Conservation (phyloP, 2,113 vertebrate species). For the Mirza zaza region DNA sequence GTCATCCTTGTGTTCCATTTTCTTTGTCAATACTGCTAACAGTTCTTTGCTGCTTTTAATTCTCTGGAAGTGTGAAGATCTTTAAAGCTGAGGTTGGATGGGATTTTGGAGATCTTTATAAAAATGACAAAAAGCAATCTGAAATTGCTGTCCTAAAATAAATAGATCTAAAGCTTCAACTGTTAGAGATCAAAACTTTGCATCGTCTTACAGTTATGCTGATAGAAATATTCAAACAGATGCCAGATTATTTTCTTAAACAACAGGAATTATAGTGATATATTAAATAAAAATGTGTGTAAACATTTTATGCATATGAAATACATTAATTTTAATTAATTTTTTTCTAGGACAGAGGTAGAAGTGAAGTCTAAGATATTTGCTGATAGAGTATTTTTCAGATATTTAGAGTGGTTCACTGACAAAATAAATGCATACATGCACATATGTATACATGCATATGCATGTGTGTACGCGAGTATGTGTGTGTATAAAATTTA, state of each 20-base stretch:
- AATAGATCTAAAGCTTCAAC: not conserved
- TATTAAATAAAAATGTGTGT: not conserved
- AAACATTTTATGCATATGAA: not conserved
- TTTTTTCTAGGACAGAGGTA: not conserved
- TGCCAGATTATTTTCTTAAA: not conserved
- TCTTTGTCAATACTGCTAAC: not conserved
- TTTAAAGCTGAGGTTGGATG: conserved; percentile 3
- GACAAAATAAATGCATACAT: not conserved
- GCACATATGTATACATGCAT: not conserved
- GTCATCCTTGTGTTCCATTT: not conserved
- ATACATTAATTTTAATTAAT: conserved; percentile 21
- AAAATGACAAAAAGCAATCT: conserved; percentile 44
- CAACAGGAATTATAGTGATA: not conserved
- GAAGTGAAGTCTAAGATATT: not conserved
- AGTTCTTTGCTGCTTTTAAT: conserved; percentile 31
- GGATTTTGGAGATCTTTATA: conserved; percentile 14
- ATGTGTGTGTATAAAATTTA: not conserved
- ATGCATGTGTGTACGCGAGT: not conserved
- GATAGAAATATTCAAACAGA: not conserved
- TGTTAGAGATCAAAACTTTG: not conserved
- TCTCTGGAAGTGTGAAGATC: not conserved
- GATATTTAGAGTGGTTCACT: not conserved
- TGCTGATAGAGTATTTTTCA: not conserved
- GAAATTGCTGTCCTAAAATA: conserved; percentile 26
- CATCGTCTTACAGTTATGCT: not conserved